phyloP scores from a whole-genome alignment of 30 jellyfish, hydroid and myxozoan species.

The Nemopilema nomurai region DNA sequence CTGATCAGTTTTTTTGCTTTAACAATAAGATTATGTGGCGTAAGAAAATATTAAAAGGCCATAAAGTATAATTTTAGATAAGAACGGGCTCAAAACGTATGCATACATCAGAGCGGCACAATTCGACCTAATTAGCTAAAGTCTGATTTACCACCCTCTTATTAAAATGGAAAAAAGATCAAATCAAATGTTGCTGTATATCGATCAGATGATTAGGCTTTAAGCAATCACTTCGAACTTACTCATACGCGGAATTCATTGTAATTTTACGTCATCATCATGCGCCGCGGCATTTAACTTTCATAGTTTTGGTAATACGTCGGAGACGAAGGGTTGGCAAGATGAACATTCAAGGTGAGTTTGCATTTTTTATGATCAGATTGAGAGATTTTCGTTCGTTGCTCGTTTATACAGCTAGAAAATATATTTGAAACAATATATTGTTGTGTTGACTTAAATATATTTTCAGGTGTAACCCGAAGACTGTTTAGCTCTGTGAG shows the following conservation, averaged over 20 bases:
- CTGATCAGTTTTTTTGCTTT: no score
- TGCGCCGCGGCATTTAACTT: neutral
- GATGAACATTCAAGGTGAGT: neutral
- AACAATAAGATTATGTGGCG: no score
- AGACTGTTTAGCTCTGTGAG: neutral
- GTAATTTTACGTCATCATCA: neutral
- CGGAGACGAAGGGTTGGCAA: neutral
- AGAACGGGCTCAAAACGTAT: no score
- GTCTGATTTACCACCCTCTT: no score
- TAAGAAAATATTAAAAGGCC: no score
- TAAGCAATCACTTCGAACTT: neutral
- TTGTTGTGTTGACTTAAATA: neutral
- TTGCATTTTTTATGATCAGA: neutral
- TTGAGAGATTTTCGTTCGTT: neutral
- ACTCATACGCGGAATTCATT: neutral
- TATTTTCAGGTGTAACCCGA: conserved; percentile 3
- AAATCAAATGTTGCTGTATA: no score
- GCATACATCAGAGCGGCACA: no score
- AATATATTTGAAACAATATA: neutral
- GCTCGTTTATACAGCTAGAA: neutral
- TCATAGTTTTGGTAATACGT: neutral
- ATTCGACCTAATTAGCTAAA: no score
- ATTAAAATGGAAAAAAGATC: no score
- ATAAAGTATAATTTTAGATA: no score
- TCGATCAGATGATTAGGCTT: neutral